Evolutionary conservation across 2,113 vertebrate genomes (phyloP).

Genomic region (Fulmarus glacialis): DNA sequence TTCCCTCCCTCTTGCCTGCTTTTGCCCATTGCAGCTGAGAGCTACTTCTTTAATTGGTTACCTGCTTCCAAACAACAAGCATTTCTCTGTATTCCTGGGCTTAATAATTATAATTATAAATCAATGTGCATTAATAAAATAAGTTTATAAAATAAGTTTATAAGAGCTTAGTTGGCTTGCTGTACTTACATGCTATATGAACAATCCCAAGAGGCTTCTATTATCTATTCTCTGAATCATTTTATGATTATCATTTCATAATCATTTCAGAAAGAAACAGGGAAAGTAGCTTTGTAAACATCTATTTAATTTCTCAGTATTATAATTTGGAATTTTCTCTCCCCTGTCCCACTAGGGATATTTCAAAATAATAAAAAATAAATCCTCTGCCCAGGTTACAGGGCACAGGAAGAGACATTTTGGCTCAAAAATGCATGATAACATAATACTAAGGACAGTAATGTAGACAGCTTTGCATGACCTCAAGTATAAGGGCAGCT

Average conservation of each 20-base stretch:
- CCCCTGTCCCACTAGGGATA: background rate
- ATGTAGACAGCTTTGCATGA: background rate
- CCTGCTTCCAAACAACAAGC: conserved; percentile 10
- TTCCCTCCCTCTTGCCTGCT: background rate
- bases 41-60: background rate
- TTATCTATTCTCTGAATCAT: conserved; percentile 11
- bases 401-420: background rate
- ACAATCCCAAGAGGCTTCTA: conserved; percentile 31
- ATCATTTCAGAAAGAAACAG: conserved; percentile 31
- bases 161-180: conserved; percentile 17
- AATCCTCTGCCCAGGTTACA: background rate
- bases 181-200: background rate
- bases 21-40: background rate
- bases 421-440: background rate
- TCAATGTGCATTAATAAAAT: conserved; percentile 47
- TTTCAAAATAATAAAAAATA: background rate
- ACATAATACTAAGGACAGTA: background rate
- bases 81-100: conserved; percentile 23
- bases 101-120: conserved; percentile 56
- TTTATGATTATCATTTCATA: conserved; percentile 29
- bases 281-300: background rate
- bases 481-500: background rate
- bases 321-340: background rate
- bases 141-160: conserved; percentile 44
- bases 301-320: background rate